Base-by-base conservation (phyloP, 2,797 vertebrate species). In the Eleutherodactylus coqui region DNA sequence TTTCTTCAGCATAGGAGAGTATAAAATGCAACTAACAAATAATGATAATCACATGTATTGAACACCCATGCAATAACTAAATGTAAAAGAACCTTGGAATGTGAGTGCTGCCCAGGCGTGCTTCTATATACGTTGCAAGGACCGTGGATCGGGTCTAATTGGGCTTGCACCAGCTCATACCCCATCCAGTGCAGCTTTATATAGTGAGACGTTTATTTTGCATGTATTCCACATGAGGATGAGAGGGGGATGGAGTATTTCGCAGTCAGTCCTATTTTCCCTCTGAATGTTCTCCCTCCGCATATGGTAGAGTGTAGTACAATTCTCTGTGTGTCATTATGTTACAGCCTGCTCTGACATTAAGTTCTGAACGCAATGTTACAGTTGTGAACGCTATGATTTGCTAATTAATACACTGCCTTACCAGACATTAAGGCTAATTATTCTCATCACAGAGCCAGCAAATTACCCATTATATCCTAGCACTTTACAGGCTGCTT, bases 361-460 rank as follows among this genome's bases (percentile, higher is more conserved):
- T 49, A 49, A 81, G 43, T 49, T 81, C 60, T 51, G 60, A 69
- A 81, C 47, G 62, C 45, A 38, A 70, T 81, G 62, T 51, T 81
- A 51, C 43, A 81, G n/a, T 81, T 55, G 34, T 55, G 47, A 83
- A 55, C 4, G 36, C 32, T 73, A 72, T 83, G 67, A 58, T 70
- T 81, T 81, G 62, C 62, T 81, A 81, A 81, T 81, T 81, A 81
- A 81, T 70, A 81, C 79, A 70, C 62, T 51, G 79, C 32, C 79
- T 81, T 81, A 67, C 60, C 27, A 81, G 43, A 69, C 79, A 81
- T 81, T 81, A 81, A 69, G 70, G 62, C 79, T 81, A 81, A 81
- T 81, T 69, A 81, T 81, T 64, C 79, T 81, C 79, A 81, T 81
- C 45, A 51, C 79, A 81, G 62, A 81, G 29, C 62, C 32, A 69